Conservation (phyloP, 2,797 vertebrate genomes). For the Esox masquinongy region DNA sequence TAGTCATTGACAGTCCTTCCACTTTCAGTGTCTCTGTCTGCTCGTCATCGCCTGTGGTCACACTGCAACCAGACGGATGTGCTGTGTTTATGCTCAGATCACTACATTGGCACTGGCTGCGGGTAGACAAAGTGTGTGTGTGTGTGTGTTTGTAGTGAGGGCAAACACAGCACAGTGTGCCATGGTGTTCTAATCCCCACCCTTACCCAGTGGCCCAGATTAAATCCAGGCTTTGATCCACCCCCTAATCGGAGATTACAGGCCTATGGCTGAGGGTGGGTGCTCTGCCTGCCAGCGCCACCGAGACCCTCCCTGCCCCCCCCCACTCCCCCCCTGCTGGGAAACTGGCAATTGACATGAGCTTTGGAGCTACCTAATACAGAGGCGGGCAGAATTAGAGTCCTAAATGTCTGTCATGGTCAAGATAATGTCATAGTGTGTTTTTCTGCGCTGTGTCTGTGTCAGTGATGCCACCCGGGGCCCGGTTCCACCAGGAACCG, state of each 20-base stretch:
- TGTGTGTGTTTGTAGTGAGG: conserved; percentile 45
- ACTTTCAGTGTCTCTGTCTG: conserved; percentile 59
- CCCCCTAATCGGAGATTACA: conserved; percentile 84
- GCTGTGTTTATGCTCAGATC: conserved; percentile 15
- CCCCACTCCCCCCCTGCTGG: conserved; percentile 40
- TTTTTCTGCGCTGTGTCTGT: conserved; percentile 63
- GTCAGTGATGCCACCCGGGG: conserved; percentile 37
- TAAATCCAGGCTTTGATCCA: conserved; percentile 81
- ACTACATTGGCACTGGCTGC: background rate
- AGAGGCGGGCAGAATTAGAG: conserved; percentile 76
- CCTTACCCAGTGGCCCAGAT: conserved; percentile 81
- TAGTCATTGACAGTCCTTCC: conserved; percentile 53
- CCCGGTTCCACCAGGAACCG: too few species aligned
- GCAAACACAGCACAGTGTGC: conserved; percentile 65
- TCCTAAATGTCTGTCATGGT: conserved; percentile 76
- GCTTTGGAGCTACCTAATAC: conserved; percentile 74
- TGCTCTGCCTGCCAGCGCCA: conserved; percentile 65
- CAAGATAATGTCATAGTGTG: conserved; percentile 70
- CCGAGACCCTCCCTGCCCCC: conserved; percentile 24
- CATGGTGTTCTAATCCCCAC: conserved; percentile 68
- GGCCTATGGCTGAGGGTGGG: conserved; percentile 75
- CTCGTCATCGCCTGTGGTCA: conserved; percentile 51
- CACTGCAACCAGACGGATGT: conserved; percentile 32
- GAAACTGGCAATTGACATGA: conserved; percentile 73
- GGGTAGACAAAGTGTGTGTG: conserved; percentile 35